Conservation (phyloP, 2,888 invertebrate genomes). For the Eupithecia subfuscata region DNA sequence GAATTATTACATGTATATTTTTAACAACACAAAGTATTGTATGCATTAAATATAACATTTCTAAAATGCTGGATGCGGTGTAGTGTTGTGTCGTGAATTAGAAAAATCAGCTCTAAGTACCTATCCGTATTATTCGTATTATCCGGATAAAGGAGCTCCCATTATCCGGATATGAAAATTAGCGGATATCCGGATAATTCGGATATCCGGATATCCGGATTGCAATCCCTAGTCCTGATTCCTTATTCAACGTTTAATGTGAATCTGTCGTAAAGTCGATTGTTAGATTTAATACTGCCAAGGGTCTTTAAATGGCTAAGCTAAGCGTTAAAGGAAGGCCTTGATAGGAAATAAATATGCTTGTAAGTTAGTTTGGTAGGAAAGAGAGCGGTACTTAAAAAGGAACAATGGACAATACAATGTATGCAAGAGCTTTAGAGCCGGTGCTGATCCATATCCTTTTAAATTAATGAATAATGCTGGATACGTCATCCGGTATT, state of each 20-base stretch:
- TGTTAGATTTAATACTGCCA: neutral
- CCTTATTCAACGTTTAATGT: conserved; percentile 3
- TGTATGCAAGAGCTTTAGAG: neutral
- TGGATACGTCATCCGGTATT: neutral
- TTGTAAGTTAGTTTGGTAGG: neutral
- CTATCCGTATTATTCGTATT: too few species aligned
- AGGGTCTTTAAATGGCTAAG: neutral
- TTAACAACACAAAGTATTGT: too few species aligned
- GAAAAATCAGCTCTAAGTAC: too few species aligned
- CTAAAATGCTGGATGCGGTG: too few species aligned
- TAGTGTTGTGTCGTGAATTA: too few species aligned
- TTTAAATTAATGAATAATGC: neutral
- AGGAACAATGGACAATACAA: conserved; percentile 3
- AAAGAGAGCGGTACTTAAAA: neutral
- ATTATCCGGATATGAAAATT: too few species aligned
- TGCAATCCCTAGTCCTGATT: too few species aligned
- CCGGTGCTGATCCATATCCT: neutral
- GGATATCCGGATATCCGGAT: too few species aligned
- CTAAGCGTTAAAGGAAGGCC: conserved; percentile 1
- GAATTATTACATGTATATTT: too few species aligned
- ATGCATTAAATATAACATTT: too few species aligned
- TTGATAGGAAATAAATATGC: neutral
- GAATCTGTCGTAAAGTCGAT: neutral
- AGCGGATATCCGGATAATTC: too few species aligned
- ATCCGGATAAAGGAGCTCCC: too few species aligned